Evolutionary conservation across 2,113 vertebrate genomes (phyloP).

Genomic region (Heterocephalus glaber): DNA sequence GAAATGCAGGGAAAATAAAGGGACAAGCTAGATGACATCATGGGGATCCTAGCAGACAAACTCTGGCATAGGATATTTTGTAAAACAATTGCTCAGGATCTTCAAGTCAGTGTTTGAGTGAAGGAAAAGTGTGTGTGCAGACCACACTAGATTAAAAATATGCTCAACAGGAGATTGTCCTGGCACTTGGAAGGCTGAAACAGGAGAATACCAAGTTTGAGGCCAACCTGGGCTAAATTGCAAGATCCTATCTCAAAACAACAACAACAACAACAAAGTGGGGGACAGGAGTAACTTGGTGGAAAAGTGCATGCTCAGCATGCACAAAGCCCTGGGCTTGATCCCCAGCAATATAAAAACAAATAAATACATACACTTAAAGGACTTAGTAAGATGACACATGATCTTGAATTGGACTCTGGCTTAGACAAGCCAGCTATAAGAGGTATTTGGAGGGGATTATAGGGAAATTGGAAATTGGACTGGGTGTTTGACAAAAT

Average conservation of each 20-base stretch:
- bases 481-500: not conserved
- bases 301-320: not conserved
- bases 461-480: not conserved
- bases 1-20: not conserved
- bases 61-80: not conserved
- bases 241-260: not conserved
- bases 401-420: not conserved
- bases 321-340: not conserved
- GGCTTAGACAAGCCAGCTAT: not conserved
- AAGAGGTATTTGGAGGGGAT: not conserved
- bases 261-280: not conserved
- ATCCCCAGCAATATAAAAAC: not conserved
- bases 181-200: not conserved
- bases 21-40: not conserved
- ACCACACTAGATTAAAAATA: not conserved
- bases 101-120: not conserved
- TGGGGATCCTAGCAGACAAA: not conserved
- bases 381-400: not conserved
- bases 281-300: not conserved
- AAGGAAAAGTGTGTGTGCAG: not conserved
- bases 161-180: not conserved
- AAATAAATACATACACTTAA: not conserved
- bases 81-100: not conserved
- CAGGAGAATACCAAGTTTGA: not conserved
- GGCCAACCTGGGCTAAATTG: not conserved